phyloP scores from a whole-genome alignment of 2,797 vertebrate genomes.

The Eupleurogrammus muticus region DNA sequence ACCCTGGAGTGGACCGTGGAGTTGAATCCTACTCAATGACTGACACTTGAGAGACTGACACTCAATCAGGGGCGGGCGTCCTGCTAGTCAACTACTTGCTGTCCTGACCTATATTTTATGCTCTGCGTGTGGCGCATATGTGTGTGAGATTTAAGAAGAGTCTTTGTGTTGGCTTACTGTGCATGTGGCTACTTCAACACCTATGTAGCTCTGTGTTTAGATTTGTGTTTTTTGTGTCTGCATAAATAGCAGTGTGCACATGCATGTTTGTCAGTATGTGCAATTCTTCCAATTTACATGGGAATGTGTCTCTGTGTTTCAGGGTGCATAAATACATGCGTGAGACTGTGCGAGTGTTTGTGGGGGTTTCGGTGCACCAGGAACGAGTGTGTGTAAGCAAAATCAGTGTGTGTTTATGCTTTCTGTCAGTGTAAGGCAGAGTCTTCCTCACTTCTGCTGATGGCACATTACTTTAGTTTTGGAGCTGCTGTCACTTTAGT shows the following conservation, averaged over 20 bases:
- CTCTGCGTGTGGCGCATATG: slow-evolving; percentile 27
- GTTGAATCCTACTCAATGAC: slow-evolving; percentile 41
- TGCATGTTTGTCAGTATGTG: slow-evolving; percentile 29
- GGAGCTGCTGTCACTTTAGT: slow-evolving; percentile 55
- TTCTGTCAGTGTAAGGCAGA: slow-evolving; percentile 64
- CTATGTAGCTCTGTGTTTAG: not conserved
- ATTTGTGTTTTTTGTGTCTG: too few relatives aligned
- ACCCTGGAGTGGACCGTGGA: slow-evolving; percentile 81
- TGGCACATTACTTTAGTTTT: slow-evolving; percentile 65
- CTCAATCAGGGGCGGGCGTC: slow-evolving; percentile 42
- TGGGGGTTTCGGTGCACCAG: slow-evolving; percentile 42
- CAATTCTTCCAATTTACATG: slow-evolving; percentile 46
- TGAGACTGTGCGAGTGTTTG: slow-evolving; percentile 45
- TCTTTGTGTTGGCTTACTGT: slow-evolving; percentile 30
- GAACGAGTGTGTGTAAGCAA: slow-evolving; percentile 57
- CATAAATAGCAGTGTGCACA: too few relatives aligned
- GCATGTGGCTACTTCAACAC: slow-evolving; percentile 26
- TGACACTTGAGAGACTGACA: slow-evolving; percentile 57
- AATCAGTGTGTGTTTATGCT: slow-evolving; percentile 76
- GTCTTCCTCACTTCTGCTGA: slow-evolving; percentile 52
- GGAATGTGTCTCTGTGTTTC: slow-evolving; percentile 40
- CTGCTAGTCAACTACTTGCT: slow-evolving; percentile 67
- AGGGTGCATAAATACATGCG: slow-evolving; percentile 44
- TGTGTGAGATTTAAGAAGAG: not conserved
- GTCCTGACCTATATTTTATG: slow-evolving; percentile 79